Evolutionary conservation across 1,140 invertebrate species (phyloP), one percentile per base, ranked within the genome.

Genomic region (Neodiprion pinetum): DNA sequence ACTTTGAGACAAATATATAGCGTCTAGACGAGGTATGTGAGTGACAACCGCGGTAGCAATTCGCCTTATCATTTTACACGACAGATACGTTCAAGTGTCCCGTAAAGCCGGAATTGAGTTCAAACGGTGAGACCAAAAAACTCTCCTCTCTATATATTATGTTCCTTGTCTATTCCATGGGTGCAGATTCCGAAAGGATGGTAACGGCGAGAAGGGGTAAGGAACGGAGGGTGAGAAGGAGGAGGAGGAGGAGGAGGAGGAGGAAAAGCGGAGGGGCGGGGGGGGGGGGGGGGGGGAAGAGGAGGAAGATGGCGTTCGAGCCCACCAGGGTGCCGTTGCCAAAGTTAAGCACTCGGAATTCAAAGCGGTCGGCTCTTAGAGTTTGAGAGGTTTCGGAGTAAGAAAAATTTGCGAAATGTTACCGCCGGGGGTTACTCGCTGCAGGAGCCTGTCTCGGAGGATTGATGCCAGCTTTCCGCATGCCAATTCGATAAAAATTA

Each of bases 271-370:
- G 1, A 21, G 1, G 17, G 17, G n/a, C n/a, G 17, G 17, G 17
- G 1, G 17, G 50, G 50, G 50, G 0, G 14, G 50, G 9, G 9
- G 50, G 50, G 50, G 50, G 50, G 14, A 1, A 14, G 14, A 1
- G 14, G 9, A n/a, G 53, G 53, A 61, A 61, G 53, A 61, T 61
- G 53, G 53, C 53, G 53, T n/a, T 11, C 53, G 53, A 61, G 11
- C 53, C 53, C 53, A 61, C 53, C 53, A 61, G 53, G 53, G 53
- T 61, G 53, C 53, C 53, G 53, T 61, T 61, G 53, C 53, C 53
- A 61, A 61, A 61, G 53, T 61, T 61, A 61, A 61, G 53, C 53
- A 61, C 53, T 61, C n/a, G 53, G 53, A 61, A 61, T 61, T 61
- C 53, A 61, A 61, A 61, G 53, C 53, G 53, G 53, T 61, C 53